Conservation (phyloP, 2,888 invertebrate species). For the Phymatocera aterrima region DNA sequence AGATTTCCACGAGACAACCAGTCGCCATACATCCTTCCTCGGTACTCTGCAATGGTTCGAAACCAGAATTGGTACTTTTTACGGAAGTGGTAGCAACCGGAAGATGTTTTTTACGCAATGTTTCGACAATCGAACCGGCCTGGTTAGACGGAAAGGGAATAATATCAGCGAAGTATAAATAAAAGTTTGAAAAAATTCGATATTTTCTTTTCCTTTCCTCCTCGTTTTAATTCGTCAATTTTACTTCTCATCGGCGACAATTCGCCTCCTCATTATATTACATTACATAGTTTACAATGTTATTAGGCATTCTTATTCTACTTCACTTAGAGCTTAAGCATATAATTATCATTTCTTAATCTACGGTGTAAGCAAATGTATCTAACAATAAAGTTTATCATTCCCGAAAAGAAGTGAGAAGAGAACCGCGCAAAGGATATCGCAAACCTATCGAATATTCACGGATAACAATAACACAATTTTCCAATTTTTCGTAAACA, state of each 20-base stretch:
- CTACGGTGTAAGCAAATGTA: too few species aligned
- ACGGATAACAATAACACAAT: too few species aligned
- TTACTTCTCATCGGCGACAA: neutral
- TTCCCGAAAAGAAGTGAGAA: too few species aligned
- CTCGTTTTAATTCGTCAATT: neutral
- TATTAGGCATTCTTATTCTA: neutral
- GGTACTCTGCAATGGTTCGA: slow-evolving; percentile 82
- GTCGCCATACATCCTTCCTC: slow-evolving; percentile 92
- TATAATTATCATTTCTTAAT: too few species aligned
- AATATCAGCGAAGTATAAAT: slow-evolving; percentile 53
- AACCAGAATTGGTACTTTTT: slow-evolving; percentile 86
- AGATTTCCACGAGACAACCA: slow-evolving; percentile 81
- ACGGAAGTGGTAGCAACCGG: slow-evolving; percentile 92
- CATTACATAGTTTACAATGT: neutral
- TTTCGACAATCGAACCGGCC: slow-evolving; percentile 86
- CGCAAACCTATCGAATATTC: too few species aligned
- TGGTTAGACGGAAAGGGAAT: slow-evolving; percentile 82
- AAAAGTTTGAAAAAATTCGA: slow-evolving; percentile 22
- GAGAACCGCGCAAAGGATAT: too few species aligned
- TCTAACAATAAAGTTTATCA: too few species aligned
- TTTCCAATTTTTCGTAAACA: too few species aligned
- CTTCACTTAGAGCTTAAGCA: too few species aligned
- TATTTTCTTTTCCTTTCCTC: too few species aligned
- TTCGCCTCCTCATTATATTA: neutral
- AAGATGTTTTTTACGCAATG: slow-evolving; percentile 86